Evolutionary conservation across 1,140 invertebrate genomes (phyloP).

Genomic region (Leptopilina boulardi): DNA sequence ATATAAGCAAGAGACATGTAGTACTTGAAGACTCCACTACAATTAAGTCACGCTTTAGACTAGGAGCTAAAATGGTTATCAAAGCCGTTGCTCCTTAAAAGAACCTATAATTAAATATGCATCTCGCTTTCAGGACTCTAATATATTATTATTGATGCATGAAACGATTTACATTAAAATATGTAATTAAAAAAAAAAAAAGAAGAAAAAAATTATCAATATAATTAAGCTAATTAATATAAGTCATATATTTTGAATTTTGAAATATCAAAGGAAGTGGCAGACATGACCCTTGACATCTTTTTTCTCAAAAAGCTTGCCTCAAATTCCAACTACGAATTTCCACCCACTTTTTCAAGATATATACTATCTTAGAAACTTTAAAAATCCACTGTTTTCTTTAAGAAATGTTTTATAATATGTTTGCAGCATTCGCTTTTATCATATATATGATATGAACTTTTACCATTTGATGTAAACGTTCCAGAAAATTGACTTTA

Average conservation of each 20-base stretch:
- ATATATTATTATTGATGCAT: background rate
- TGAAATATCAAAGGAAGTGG: background rate
- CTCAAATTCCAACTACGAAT: background rate
- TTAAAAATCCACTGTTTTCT: background rate
- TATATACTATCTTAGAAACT: background rate
- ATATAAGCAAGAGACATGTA: background rate
- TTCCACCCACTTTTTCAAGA: background rate
- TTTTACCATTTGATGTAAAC: too few relatives aligned
- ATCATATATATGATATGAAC: too few relatives aligned
- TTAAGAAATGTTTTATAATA: too few relatives aligned
- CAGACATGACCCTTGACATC: background rate
- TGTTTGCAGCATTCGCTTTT: too few relatives aligned
- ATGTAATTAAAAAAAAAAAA: background rate
- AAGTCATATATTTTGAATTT: background rate
- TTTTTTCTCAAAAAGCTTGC: background rate
- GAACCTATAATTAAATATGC: constrained; percentile 6
- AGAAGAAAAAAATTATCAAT: background rate
- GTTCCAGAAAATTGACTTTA: too few relatives aligned
- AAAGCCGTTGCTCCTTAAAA: background rate
- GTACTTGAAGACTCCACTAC: background rate
- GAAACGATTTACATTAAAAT: background rate
- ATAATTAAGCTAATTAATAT: background rate
- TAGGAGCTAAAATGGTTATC: constrained; percentile 5
- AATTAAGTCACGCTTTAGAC: constrained; percentile 1
- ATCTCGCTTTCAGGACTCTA: background rate